Evolutionary conservation across 2,888 invertebrate species (phyloP).

Genomic region (Drosophila seclusa): DNA sequence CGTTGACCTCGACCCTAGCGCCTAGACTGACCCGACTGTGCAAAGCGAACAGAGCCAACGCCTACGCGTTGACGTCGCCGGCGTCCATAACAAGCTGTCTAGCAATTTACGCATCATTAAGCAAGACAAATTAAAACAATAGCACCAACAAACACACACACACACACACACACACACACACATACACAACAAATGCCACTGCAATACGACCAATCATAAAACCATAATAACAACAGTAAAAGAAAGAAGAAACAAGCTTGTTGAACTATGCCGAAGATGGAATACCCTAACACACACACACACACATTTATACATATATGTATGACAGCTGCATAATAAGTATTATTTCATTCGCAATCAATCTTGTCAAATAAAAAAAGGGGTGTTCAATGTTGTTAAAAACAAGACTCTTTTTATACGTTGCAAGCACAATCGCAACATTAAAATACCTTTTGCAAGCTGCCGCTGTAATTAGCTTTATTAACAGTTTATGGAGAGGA

Average conservation of each 20-base stretch:
- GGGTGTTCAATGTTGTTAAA: not conserved
- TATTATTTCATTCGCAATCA: not conserved
- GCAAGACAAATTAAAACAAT: slow-evolving; percentile 60
- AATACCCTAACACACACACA: slow-evolving; percentile 5
- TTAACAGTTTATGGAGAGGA: slow-evolving; percentile 23
- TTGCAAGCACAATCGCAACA: not conserved
- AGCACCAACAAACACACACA: slow-evolving; percentile 17
- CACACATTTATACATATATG: not conserved
- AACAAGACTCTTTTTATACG: not conserved
- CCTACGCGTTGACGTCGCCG: slow-evolving; percentile 33
- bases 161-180: not conserved
- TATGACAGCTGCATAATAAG: not conserved
- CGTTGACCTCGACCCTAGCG: slow-evolving; percentile 70
- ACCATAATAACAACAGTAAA: slow-evolving; percentile 53
- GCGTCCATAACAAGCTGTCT: slow-evolving; percentile 51
- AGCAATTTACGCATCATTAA: slow-evolving; percentile 75
- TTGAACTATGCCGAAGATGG: not conserved
- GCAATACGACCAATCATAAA: slow-evolving; percentile 54
- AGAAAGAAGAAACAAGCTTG: not conserved
- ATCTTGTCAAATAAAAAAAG: not conserved
- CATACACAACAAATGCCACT: slow-evolving; percentile 20
- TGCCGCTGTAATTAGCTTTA: slow-evolving; percentile 57
- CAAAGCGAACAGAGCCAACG: slow-evolving; percentile 19
- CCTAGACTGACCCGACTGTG: slow-evolving; percentile 28
- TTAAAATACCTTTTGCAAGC: not conserved